phyloP scores from a whole-genome alignment of 2,113 vertebrate genomes.

The Theristicus caerulescens region DNA sequence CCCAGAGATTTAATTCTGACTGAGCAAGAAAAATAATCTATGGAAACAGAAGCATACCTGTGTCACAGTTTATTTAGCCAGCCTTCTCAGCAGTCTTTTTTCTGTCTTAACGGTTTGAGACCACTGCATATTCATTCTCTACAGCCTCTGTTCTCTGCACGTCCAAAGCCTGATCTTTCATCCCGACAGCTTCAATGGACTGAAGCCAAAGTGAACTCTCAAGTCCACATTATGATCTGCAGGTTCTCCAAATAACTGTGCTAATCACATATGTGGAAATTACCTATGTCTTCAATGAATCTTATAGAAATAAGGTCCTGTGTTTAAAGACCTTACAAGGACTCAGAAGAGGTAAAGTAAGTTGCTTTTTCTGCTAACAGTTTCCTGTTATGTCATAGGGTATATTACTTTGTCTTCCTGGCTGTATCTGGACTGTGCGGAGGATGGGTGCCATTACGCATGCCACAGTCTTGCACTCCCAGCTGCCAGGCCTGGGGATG shows the following conservation, averaged over 20 bases:
- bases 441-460: background rate
- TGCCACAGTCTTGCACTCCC: fast-evolving
- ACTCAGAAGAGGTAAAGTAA: background rate
- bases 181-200: background rate
- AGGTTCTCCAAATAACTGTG: background rate
- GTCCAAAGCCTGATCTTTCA: background rate
- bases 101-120: background rate
- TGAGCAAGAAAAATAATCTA: background rate
- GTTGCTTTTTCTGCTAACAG: background rate
- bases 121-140: background rate
- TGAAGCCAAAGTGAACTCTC: background rate
- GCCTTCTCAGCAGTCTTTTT: background rate
- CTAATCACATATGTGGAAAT: background rate
- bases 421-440: background rate
- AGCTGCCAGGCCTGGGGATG: background rate
- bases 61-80: background rate
- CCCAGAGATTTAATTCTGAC: background rate
- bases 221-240: background rate
- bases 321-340: background rate
- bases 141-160: background rate
- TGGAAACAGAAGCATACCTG: background rate
- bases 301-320: background rate
- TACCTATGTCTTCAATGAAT: background rate
- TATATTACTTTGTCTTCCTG: background rate
- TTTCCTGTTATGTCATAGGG: background rate